Percentiles rank a stretch among this genome's conserved stretches.
Conservation (phyloP, 2,113 vertebrate genomes). For the Tenrec ecaudatus region DNA sequence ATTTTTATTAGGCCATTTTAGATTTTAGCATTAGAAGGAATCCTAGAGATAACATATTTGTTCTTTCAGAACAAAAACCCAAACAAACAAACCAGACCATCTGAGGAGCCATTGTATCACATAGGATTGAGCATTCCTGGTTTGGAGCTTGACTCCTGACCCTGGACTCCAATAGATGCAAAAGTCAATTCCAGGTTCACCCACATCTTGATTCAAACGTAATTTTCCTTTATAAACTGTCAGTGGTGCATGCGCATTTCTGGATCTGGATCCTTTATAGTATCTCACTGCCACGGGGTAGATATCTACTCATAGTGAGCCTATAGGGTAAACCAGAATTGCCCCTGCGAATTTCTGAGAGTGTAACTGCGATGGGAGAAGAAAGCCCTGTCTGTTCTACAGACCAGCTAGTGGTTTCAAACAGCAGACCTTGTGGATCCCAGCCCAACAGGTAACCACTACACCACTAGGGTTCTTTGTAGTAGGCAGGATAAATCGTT, state of each 20-base stretch:
- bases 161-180: not conserved
- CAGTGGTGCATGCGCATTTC: not conserved
- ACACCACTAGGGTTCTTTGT: not conserved
- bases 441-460: too few species aligned
- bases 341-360: too few species aligned
- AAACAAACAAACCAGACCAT: not conserved
- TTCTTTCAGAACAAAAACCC: not conserved
- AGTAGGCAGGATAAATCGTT: not conserved
- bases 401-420: too few species aligned
- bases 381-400: too few species aligned
- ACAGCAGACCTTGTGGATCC: too few species aligned
- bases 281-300: too few species aligned
- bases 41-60: not conserved
- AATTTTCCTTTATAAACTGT: not conserved
- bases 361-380: too few species aligned
- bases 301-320: too few species aligned
- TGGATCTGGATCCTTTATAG: not conserved
- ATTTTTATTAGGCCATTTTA: not conserved
- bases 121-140: not conserved
- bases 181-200: not conserved
- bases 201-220: not conserved
- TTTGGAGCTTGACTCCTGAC: not conserved
- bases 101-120: not conserved
- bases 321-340: too few species aligned
- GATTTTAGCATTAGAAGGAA: constrained; percentile 24